Evolutionary conservation across 2,888 invertebrate genomes (phyloP).

Genomic region (Helleia helle): DNA sequence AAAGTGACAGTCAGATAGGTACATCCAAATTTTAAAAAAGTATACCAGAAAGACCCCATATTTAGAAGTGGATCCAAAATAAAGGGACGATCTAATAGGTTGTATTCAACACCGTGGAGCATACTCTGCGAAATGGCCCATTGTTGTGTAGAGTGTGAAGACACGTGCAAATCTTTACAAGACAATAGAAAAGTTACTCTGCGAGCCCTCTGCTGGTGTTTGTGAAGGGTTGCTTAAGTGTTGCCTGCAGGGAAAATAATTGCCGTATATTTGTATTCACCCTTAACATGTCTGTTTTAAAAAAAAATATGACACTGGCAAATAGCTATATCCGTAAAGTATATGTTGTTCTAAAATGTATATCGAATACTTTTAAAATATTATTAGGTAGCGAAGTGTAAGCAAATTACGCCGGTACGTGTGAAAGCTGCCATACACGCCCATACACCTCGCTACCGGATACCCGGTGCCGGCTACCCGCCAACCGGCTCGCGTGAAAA

Average conservation of each 20-base stretch:
- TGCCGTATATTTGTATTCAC: constrained; percentile 1
- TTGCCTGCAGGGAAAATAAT: constrained; percentile 9
- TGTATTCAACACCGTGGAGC: constrained; percentile 36
- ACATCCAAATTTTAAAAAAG: background rate
- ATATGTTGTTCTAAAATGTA: no score
- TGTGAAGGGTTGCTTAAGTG: constrained; percentile 9
- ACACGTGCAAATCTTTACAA: constrained; percentile 21
- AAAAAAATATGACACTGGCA: no score
- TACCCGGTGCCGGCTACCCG: no score
- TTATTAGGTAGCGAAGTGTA: no score
- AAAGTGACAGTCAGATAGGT: no score
- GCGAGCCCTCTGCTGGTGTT: constrained; percentile 16
- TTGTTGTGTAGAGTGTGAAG: constrained; percentile 27
- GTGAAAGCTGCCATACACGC: no score
- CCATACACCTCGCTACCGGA: no score
- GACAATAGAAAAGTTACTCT: constrained; percentile 16
- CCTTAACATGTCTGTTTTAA: background rate
- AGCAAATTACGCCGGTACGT: no score
- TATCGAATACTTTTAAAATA: no score
- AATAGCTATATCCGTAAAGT: no score
- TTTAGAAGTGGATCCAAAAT: constrained; percentile 3
- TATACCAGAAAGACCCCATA: background rate
- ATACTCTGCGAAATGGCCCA: constrained; percentile 33
- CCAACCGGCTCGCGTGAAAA: no score
- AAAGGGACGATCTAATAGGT: constrained; percentile 30